These are phyloP conservation scores for Physella acuta DNA, from an alignment of 1,140 invertebrate genomes.

Conservation along the genomic window DNA sequence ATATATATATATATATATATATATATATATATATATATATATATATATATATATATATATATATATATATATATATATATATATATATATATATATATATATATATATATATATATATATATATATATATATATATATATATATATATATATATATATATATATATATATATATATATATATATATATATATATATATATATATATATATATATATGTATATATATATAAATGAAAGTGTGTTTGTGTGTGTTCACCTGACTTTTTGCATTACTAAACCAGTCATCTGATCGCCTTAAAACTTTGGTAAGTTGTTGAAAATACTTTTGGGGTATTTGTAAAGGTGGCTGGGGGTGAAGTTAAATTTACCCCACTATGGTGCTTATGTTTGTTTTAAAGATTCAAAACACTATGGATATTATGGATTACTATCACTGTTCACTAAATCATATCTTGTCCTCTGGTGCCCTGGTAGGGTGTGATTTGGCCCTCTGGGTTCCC, in stretches of 20 bases:
- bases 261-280: too few species aligned
- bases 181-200: constrained; percentile 1
- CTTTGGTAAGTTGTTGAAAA: too few species aligned
- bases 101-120: background rate
- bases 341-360: too few species aligned
- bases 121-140: background rate
- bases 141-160: background rate
- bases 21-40: background rate
- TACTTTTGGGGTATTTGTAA: too few species aligned
- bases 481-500: too few species aligned
- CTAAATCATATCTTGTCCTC: too few species aligned
- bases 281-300: too few species aligned
- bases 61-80: background rate
- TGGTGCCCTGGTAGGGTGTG: too few species aligned
- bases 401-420: too few species aligned
- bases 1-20: background rate
- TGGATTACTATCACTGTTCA: too few species aligned
- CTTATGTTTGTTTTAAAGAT: too few species aligned
- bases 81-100: background rate
- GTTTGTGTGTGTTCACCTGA: background rate
- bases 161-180: constrained; percentile 1
- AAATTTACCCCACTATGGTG: too few species aligned
- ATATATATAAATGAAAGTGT: background rate
- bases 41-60: background rate
- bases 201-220: background rate